These are phyloP conservation scores for Tadarida brasiliensis DNA, from an alignment of 2,797 vertebrate species.

Conservation along the genomic window DNA sequence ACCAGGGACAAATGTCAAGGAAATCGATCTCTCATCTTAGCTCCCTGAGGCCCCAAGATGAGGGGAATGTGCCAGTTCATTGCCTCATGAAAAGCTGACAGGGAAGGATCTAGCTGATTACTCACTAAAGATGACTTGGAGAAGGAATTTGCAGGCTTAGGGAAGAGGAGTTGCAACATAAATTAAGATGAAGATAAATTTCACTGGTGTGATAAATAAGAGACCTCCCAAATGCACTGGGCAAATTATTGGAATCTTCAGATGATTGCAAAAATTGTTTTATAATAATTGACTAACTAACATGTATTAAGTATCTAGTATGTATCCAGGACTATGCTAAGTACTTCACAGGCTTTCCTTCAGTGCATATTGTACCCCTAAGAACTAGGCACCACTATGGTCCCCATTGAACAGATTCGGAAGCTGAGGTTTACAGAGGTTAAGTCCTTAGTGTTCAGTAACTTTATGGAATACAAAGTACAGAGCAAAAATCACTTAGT, in stretches of 20 bases:
- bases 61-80: not conserved
- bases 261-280: constrained; percentile 20
- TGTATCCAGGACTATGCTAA: not conserved
- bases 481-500: not conserved
- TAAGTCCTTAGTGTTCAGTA: not conserved
- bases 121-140: constrained; percentile 20
- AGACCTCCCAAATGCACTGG: not conserved
- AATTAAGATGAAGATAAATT: constrained; percentile 16
- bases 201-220: not conserved
- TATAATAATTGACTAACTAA: not conserved
- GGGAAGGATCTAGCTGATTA: constrained; percentile 15
- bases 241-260: not conserved
- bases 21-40: constrained; percentile 56
- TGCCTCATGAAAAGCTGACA: not conserved
- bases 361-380: not conserved
- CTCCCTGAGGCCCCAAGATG: not conserved
- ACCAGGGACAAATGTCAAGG: constrained; percentile 72
- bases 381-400: not conserved
- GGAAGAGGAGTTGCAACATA: constrained; percentile 48
- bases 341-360: not conserved
- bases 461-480: not conserved
- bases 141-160: not conserved
- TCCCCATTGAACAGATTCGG: not conserved
- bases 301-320: not conserved
- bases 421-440: constrained; percentile 9